These are phyloP conservation scores for Neria commutata DNA, from an alignment of 2,888 invertebrate species.

Conservation along the genomic window DNA sequence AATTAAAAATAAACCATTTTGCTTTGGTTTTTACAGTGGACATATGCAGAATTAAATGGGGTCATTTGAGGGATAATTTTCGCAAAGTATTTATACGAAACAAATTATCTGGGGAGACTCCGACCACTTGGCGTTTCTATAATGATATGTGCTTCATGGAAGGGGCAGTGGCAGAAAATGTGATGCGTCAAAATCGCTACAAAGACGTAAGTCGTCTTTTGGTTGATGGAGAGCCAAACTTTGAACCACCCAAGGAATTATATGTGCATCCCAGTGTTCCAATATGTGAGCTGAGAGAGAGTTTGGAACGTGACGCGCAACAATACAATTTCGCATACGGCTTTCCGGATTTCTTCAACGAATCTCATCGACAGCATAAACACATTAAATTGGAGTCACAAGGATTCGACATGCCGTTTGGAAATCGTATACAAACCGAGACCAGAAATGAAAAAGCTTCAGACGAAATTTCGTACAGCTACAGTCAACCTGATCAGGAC, in stretches of 20 bases:
- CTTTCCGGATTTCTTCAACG: conserved; percentile 47
- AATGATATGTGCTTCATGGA: conserved; percentile 54
- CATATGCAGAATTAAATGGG: conserved; percentile 53
- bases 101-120: conserved; percentile 48
- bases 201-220: neutral
- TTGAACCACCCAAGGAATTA: conserved; percentile 27
- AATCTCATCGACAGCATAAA: conserved; percentile 29
- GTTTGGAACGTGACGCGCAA: conserved; percentile 45
- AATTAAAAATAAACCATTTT: too few species aligned
- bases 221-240: conserved; percentile 30
- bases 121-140: conserved; percentile 53
- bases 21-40: conserved; percentile 41
- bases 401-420: neutral
- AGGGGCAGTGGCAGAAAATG: conserved; percentile 49
- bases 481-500: conserved; percentile 20
- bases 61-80: conserved; percentile 51
- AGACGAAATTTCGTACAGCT: neutral
- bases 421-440: neutral
- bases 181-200: conserved; percentile 42
- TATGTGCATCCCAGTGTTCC: conserved; percentile 35
- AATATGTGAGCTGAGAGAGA: conserved; percentile 41
- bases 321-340: conserved; percentile 51
- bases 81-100: conserved; percentile 53
- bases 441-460: neutral
- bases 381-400: conserved; percentile 39